These are phyloP conservation scores for Takifugu ocellatus DNA, from an alignment of 2,797 vertebrate genomes.

Conservation along the genomic window DNA sequence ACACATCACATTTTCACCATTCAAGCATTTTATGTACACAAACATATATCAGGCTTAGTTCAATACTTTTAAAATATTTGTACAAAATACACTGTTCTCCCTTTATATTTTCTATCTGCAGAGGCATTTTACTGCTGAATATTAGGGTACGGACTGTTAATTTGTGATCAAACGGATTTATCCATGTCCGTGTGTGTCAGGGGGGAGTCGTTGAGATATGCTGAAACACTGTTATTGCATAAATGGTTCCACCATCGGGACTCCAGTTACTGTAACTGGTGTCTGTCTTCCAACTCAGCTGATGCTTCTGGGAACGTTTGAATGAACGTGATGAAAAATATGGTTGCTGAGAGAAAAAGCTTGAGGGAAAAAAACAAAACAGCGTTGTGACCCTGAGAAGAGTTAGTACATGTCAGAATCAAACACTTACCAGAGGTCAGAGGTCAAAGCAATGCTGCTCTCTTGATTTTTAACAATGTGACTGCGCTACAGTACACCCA, in stretches of 20 bases:
- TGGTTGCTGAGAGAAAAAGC: conserved; percentile 15
- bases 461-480: conserved; percentile 26
- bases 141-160: conserved; percentile 54
- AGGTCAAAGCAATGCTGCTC: conserved; percentile 34
- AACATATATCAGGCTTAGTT: conserved; percentile 68
- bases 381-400: conserved; percentile 51
- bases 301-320: conserved; percentile 52
- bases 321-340: conserved; percentile 55
- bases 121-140: conserved; percentile 52
- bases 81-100: conserved; percentile 80
- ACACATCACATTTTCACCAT: conserved; percentile 68
- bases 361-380: neutral
- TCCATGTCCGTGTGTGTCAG: neutral
- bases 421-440: conserved; percentile 41
- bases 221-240: conserved; percentile 70
- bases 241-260: conserved; percentile 52
- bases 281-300: conserved; percentile 25
- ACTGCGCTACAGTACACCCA: conserved; percentile 18
- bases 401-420: conserved; percentile 43
- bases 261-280: conserved; percentile 42
- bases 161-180: conserved; percentile 32
- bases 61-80: conserved; percentile 77
- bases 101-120: conserved; percentile 61
- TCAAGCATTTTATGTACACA: conserved; percentile 70
- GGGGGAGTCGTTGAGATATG: conserved; percentile 51